Conservation (phyloP, 2,888 invertebrate species). For the Empis livida region DNA sequence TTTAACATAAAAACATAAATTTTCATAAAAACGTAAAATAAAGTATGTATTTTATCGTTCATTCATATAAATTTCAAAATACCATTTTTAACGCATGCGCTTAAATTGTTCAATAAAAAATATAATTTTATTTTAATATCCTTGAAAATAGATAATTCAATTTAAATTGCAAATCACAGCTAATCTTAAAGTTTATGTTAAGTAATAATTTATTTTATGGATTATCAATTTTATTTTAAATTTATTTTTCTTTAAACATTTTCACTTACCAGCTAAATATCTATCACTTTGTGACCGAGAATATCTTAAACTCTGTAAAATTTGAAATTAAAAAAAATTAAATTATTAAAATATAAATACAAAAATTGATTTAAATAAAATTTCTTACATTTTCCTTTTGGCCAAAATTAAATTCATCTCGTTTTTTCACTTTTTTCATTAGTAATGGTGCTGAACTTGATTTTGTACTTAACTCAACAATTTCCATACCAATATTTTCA, state of each 20-base stretch:
- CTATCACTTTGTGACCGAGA: conserved; percentile 37
- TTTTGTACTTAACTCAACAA: conserved; percentile 29
- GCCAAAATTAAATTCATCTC: conserved; percentile 26
- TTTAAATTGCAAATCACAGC: too few relatives aligned
- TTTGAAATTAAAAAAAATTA: conserved; percentile 8
- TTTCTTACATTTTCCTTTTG: conserved; percentile 32
- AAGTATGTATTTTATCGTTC: too few relatives aligned
- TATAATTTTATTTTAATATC: too few relatives aligned
- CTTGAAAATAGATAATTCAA: too few relatives aligned
- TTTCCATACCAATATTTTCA: conserved; percentile 26
- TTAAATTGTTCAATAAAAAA: too few relatives aligned
- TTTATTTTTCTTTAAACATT: neutral
- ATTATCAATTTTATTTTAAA: too few relatives aligned
- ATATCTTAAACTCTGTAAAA: conserved; percentile 32
- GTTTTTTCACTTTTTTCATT: conserved; percentile 30
- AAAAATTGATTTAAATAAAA: conserved; percentile 9
- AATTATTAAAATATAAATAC: conserved; percentile 2
- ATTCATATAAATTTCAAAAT: too few relatives aligned
- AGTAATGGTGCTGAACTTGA: conserved; percentile 35
- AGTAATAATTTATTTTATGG: too few relatives aligned
- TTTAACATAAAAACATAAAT: too few relatives aligned
- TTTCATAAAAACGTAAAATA: too few relatives aligned
- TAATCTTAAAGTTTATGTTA: too few relatives aligned
- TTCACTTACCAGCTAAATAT: conserved; percentile 36
- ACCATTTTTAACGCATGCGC: too few relatives aligned